Evolutionary conservation across 2,113 vertebrate species (phyloP).

Genomic region (Hydrochoerus hydrochaeris): DNA sequence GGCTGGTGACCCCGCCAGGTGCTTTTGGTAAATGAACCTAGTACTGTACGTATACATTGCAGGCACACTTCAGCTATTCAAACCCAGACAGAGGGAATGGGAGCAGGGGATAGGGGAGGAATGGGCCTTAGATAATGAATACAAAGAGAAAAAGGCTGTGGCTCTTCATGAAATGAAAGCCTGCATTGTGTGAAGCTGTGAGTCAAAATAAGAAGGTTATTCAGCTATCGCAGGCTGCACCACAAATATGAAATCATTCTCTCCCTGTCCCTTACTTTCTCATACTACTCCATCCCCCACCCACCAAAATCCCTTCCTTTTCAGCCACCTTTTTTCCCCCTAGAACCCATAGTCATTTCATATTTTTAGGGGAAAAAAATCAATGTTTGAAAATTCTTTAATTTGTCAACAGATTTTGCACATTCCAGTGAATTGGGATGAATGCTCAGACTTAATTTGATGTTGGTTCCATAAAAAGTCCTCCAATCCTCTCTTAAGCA

Average conservation of each 20-base stretch:
- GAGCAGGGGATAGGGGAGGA: neutral
- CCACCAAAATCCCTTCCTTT: neutral
- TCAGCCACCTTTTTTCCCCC: neutral
- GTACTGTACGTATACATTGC: neutral
- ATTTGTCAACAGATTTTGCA: slow-evolving; percentile 23
- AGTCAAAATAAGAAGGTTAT: slow-evolving; percentile 69
- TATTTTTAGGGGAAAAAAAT: neutral
- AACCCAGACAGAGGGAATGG: slow-evolving; percentile 52
- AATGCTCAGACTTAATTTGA: neutral
- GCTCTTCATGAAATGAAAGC: slow-evolving; percentile 72
- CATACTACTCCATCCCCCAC: neutral
- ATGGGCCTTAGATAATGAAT: slow-evolving; percentile 57
- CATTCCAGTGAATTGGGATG: neutral
- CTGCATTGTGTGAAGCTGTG: slow-evolving; percentile 67
- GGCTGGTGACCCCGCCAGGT: slow-evolving; percentile 65
- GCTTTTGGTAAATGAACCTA: slow-evolving; percentile 54
- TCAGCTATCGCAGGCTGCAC: slow-evolving; percentile 58
- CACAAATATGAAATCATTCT: slow-evolving; percentile 52
- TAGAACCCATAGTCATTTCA: slow-evolving; percentile 7
- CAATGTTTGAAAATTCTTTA: slow-evolving; percentile 39
- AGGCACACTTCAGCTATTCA: slow-evolving; percentile 75
- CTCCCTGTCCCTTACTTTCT: slow-evolving; percentile 18
- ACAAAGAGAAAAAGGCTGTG: slow-evolving; percentile 69
- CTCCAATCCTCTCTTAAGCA: neutral
- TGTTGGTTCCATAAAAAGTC: neutral